Percentiles rank a stretch among this genome's conserved stretches.
phyloP scores from a whole-genome alignment of 2,113 vertebrate genomes.

The Boleophthalmus pectinirostris region DNA sequence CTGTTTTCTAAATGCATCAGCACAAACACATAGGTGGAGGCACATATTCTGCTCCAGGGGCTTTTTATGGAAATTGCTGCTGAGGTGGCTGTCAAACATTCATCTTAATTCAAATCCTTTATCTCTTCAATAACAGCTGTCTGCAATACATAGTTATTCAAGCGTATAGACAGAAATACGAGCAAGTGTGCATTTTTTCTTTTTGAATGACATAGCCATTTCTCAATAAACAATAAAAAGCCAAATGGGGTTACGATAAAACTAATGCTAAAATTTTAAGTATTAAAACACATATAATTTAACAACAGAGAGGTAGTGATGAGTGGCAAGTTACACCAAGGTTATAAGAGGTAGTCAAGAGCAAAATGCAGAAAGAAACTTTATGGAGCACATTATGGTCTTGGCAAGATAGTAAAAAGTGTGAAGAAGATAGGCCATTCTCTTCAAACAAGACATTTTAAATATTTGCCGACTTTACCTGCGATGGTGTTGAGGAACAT shows the following conservation, averaged over 20 bases:
- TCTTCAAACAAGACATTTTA: not conserved
- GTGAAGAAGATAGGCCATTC: not conserved
- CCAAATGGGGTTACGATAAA: conserved; percentile 8
- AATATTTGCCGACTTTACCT: conserved; percentile 77
- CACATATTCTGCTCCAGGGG: conserved; percentile 3
- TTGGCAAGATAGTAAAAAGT: not conserved
- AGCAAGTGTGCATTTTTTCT: conserved; percentile 1
- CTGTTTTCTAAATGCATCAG: not conserved
- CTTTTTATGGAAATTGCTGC: conserved; percentile 5
- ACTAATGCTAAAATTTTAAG: not conserved
- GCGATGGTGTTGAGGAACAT: conserved; percentile 99
- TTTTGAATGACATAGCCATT: conserved; percentile 15
- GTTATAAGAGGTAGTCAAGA: conserved; percentile 3
- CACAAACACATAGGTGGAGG: not conserved
- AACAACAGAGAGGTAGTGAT: not conserved
- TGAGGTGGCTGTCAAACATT: conserved; percentile 15
- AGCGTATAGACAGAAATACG: not conserved
- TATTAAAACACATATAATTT: not conserved
- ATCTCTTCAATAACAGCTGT: conserved; percentile 6
- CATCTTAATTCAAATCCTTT: conserved; percentile 13
- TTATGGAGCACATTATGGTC: conserved; percentile 3
- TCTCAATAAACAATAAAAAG: not conserved
- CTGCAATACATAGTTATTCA: conserved; percentile 6
- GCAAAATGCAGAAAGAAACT: conserved; percentile 3
- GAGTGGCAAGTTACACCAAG: not conserved